phyloP scores from a whole-genome alignment of 2,797 vertebrate species.

The Antrozous pallidus region DNA sequence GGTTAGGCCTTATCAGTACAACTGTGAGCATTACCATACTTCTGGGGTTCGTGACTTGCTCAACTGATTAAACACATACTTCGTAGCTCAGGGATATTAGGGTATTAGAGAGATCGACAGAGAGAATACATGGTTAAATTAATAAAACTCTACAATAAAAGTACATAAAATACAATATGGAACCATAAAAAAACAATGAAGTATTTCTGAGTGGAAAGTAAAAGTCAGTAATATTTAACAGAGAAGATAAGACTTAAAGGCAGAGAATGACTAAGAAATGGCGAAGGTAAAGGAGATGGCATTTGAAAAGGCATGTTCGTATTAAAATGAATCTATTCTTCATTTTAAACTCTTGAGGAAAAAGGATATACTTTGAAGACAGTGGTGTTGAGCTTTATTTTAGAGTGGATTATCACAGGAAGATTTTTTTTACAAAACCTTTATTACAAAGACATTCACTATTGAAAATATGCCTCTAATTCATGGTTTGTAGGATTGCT shows the following conservation, averaged over 20 bases:
- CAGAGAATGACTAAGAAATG: neutral
- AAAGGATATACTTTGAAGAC: neutral
- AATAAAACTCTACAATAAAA: neutral
- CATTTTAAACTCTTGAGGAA: neutral
- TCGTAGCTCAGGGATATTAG: neutral
- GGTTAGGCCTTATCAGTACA: neutral
- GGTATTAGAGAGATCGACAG: neutral
- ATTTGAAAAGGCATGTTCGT: neutral
- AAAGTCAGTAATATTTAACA: conserved; percentile 1
- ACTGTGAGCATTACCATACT: neutral
- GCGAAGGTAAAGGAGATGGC: neutral
- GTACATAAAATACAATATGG: neutral
- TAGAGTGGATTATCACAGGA: neutral
- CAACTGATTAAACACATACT: neutral
- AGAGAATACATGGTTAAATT: neutral
- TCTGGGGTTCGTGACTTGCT: neutral
- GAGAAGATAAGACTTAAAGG: neutral
- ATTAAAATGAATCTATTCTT: neutral
- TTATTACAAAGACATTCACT: conserved; percentile 31
- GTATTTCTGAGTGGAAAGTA: neutral
- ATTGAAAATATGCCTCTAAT: conserved; percentile 29
- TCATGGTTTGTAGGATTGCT: conserved; percentile 41
- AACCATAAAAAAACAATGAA: neutral
- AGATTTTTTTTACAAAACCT: neutral
- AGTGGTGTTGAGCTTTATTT: conserved; percentile 8